phyloP scores from a whole-genome alignment of 2,113 vertebrate species.

The Pelodiscus sinensis region DNA sequence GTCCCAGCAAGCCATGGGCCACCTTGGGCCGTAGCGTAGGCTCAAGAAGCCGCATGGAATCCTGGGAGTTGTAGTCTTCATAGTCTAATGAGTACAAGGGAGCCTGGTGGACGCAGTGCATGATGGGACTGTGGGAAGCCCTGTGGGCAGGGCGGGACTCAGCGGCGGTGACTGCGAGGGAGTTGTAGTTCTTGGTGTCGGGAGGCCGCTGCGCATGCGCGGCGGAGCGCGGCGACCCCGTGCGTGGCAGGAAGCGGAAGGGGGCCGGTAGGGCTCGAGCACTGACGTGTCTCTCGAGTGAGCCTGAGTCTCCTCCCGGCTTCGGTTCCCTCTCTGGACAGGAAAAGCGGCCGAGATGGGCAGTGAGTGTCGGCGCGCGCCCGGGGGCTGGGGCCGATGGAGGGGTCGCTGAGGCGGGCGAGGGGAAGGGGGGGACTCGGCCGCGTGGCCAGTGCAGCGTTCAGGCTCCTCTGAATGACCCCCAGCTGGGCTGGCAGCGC shows the following conservation, averaged over 20 bases:
- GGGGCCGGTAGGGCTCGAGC: neutral
- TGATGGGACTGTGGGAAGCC: neutral
- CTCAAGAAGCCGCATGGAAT: neutral
- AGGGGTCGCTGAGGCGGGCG: neutral
- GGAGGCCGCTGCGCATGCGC: neutral
- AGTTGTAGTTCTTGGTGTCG: rapidly evolving
- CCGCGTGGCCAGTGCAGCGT: neutral
- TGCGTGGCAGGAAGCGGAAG: slow-evolving; percentile 87
- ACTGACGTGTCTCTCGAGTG: slow-evolving; percentile 80
- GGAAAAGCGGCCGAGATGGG: slow-evolving; percentile 72
- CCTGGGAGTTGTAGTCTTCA: neutral
- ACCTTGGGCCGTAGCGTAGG: rapidly evolving
- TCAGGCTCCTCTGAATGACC: no score
- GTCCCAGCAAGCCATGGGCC: neutral
- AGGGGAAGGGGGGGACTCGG: rapidly evolving
- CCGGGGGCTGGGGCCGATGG: rapidly evolving
- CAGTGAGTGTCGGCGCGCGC: slow-evolving; percentile 73
- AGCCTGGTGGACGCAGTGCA: rapidly evolving
- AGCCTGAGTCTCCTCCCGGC: neutral
- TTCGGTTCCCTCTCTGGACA: slow-evolving; percentile 6
- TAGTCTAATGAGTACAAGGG: rapidly evolving
- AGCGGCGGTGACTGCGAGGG: rapidly evolving
- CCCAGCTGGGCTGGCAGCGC: neutral
- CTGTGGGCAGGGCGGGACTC: neutral
- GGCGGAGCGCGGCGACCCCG: neutral